Base-by-base conservation (phyloP, 2,888 invertebrate genomes). In the Drosophila robusta region DNA sequence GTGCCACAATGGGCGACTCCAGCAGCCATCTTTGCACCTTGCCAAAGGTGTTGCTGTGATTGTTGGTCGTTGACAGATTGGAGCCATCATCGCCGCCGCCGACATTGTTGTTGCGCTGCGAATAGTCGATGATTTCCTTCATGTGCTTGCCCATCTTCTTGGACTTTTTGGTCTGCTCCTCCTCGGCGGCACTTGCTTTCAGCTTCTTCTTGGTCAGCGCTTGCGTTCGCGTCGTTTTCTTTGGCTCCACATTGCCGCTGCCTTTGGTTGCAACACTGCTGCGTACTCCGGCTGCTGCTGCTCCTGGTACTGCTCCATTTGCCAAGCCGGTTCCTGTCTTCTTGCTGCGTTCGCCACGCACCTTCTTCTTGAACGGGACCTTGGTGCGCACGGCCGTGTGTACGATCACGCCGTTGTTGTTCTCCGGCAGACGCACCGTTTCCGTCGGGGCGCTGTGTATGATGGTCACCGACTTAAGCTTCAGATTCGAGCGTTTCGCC, bases 381-480 rank as follows among this genome's bases (percentile, higher is more conserved):
- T 97, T 97, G 51, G 97, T 96, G 76, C 97, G 95, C 73, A 97
- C 95, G 70, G 96, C 97, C 58, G 96, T 97, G 90, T 98, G 97
- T 2, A 97, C 96, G 72, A 96, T 97, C 36, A 95, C 95, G 75
- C 94, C 94, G 76, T 95, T 95, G 77, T 95, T 94, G 72, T 96
- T 95, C 70, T 95, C 96, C 69, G 97, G 96, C 79, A 97, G 93
- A 26, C 97, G 95, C 74, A 97, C 97, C 74, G 97, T 97, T 93
- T 97, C 97, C 67, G 97, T 97, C 64, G 97, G 96, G 80, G 97
- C 96, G 91, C 96, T 97, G 94, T 97, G 97, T 90, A 97, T 96
- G 91, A 97, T 97, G 85, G 97, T 97, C 81, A 97, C 95, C 18
- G 96, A 96, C 92, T 97, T 97, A 87, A 96, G 94, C 93, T 97